These are phyloP conservation scores for Xylophagus ater DNA, from an alignment of 2,888 invertebrate genomes.

Conservation along the genomic window DNA sequence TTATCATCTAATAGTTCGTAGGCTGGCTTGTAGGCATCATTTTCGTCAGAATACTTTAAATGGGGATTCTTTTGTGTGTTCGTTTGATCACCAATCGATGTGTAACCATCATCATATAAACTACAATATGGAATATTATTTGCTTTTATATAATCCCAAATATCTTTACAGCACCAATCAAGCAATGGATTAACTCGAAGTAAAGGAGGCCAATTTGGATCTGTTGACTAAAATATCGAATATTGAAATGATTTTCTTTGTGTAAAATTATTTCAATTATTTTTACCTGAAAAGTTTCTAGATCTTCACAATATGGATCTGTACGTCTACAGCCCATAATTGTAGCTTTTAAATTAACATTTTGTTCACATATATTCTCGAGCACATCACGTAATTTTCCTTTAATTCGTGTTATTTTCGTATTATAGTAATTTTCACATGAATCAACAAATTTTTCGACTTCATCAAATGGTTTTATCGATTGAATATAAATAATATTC, in stretches of 20 bases:
- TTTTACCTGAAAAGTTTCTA: slow-evolving; percentile 57
- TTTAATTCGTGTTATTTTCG: slow-evolving; percentile 56
- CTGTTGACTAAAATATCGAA: slow-evolving; percentile 54
- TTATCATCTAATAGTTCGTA: slow-evolving; percentile 42
- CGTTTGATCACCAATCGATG: slow-evolving; percentile 71
- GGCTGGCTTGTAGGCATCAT: slow-evolving; percentile 56
- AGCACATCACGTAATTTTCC: slow-evolving; percentile 66
- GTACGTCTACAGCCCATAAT: slow-evolving; percentile 85
- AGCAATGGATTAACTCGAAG: slow-evolving; percentile 82
- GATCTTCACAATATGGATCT: slow-evolving; percentile 67
- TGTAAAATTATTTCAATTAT: not conserved
- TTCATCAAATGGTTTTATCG: slow-evolving; percentile 72
- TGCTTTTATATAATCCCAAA: slow-evolving; percentile 79
- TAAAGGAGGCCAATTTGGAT: slow-evolving; percentile 79
- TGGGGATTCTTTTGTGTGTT: slow-evolving; percentile 75
- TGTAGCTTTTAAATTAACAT: slow-evolving; percentile 60
- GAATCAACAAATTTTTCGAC: slow-evolving; percentile 71
- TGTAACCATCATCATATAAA: slow-evolving; percentile 84
- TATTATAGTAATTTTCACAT: slow-evolving; percentile 57
- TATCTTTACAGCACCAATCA: slow-evolving; percentile 83
- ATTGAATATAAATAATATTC: slow-evolving; percentile 69
- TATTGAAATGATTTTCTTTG: not conserved
- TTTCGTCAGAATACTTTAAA: slow-evolving; percentile 43
- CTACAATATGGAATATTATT: slow-evolving; percentile 79
- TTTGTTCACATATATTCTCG: slow-evolving; percentile 45